Evolutionary conservation across 2,888 invertebrate genomes (phyloP).

Genomic region (Cylindroiulus punctatus): DNA sequence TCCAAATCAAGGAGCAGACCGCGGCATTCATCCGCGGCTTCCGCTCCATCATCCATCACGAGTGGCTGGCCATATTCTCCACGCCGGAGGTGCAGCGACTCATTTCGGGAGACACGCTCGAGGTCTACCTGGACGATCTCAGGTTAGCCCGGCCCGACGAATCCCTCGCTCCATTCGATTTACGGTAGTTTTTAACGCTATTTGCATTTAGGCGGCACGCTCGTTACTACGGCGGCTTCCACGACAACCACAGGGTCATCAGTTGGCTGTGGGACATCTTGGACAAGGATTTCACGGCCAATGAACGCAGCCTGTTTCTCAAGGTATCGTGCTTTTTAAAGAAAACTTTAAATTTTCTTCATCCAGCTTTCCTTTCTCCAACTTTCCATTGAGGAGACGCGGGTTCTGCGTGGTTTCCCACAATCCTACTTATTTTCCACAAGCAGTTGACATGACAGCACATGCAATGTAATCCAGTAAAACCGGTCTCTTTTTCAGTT

Average conservation of each 20-base stretch:
- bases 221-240: constrained; percentile 99
- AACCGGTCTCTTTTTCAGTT: constrained; percentile 68
- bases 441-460: too few relatives aligned
- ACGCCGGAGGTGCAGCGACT: constrained; percentile 94
- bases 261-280: constrained; percentile 99
- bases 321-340: constrained; percentile 70
- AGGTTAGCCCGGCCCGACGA: constrained; percentile 61
- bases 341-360: neutral
- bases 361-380: neutral
- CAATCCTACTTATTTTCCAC: too few relatives aligned
- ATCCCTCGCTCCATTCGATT: neutral
- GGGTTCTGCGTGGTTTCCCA: too few relatives aligned
- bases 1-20: constrained; percentile 97
- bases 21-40: constrained; percentile 96
- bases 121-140: constrained; percentile 78
- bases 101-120: constrained; percentile 95
- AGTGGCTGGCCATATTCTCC: constrained; percentile 94
- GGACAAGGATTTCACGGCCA: constrained; percentile 90
- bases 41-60: constrained; percentile 91
- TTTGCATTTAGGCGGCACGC: constrained; percentile 78
- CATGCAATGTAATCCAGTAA: too few relatives aligned
- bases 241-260: constrained; percentile 96
- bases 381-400: too few relatives aligned
- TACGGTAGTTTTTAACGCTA: neutral
- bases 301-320: constrained; percentile 91